Evolutionary conservation across 2,113 vertebrate species (phyloP), one percentile per base, ranked within the genome.

Genomic region (Eublepharis macularius): DNA sequence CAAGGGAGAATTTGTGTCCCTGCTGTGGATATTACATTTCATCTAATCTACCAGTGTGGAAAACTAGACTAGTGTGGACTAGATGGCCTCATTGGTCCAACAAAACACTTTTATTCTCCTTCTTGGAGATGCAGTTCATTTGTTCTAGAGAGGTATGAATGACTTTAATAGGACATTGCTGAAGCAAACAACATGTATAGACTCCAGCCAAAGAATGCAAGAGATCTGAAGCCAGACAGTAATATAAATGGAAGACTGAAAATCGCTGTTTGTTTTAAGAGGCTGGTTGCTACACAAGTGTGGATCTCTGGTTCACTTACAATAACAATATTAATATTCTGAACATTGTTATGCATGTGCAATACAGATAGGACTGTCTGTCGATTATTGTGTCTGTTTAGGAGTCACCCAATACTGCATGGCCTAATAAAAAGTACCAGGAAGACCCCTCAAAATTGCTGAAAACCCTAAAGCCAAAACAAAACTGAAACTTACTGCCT

Each of bases 81-180:
- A 63, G 60, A 63, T 63, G 60, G 8, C 26, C 26, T 6, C 17
- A 57, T 21, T 24, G 21, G 54, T 24, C 54, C 24, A 29, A 63
- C 24, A 26, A 8, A 29, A 26, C 6, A 29, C 26, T 24, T 26
- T 63, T 29, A 29, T 63, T 63, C 26, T 63, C 65, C 75, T 78
- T n/a, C 49, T 78, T 66, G 65, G 24, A 68, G 36, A 70, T 85
- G 83, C 36, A 54, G 70, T 49, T 21, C 65, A 69, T 78, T 70
- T 81, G 24, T 36, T 78, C 76, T 78, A 47, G 83, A 77, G 36
- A 85, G 63, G 8, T 41, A 70, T 47, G 69, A 57, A 84, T 51
- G 47, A 54, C 74, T 77, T 84, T 69, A 84, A 54, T 51, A 41
- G 83, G 47, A 24, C 32, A 57, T 41, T 16, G 26, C 70, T 70